Evolutionary conservation across 2,797 vertebrate genomes (phyloP), one percentile per base, ranked within the genome.

Genomic region (Simalia tracyae): DNA sequence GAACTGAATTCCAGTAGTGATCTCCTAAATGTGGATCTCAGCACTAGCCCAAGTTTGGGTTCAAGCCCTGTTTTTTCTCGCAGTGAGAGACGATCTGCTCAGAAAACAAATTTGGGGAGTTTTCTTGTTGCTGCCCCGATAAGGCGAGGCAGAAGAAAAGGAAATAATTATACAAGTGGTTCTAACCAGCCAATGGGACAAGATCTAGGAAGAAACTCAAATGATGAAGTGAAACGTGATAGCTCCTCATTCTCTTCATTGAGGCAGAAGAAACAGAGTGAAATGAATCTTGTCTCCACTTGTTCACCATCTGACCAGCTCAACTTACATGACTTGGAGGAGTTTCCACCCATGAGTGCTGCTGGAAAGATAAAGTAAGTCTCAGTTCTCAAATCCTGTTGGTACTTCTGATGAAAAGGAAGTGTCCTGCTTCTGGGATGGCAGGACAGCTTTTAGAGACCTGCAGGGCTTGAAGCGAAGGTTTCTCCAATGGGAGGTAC

Each of bases 281-380:
- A 96, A 89, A 89, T 86, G 28, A 92, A 91, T 91, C 88, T 93
- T 89, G 91, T 94, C 95, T 97, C 98, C 84, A 96, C 97, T 93
- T 94, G 63, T 31, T 95, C 94, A 95, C 96, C 89, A 59, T 97
- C 88, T 31, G 96, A 95, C 90, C 98, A 98, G 57, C 98, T 99
- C 2, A 99, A 99, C 95, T 97, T 99, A 88, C 98, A 98, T 98
- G 99, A 99, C 97, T 93, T 99, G 96, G 99, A 99, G 87, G 99
- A 99, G 91, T 99, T 99, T 94, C 99, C 99, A 1, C 99, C 99
- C 26, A 98, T 99, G 92, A 98, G 98, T 90, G 97, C 98, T 22
- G 96, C 98, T 66, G 93, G 97, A 90, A 97, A 97, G 89, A 96
- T 98, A 14, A 95, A 95, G 99, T 99, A 97, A 98, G 98, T 88